A percentile compares a stretch with the other conserved stretches of the same genome.
These are phyloP conservation scores for Periophthalmus magnuspinnatus DNA, from an alignment of 2,797 vertebrate genomes.

Conservation along the genomic window DNA sequence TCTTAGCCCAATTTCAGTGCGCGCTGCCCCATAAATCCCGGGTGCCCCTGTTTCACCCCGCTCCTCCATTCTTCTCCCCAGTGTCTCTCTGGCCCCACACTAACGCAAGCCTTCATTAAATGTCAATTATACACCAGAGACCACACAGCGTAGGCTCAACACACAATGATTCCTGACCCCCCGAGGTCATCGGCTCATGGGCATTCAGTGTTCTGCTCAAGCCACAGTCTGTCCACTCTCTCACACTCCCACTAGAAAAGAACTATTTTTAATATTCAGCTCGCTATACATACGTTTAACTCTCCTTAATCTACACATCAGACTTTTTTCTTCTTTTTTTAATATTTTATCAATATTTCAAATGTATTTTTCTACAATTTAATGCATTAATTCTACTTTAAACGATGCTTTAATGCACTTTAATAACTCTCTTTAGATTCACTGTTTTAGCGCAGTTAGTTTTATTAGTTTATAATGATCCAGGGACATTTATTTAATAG, in stretches of 20 bases:
- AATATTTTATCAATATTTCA: background rate
- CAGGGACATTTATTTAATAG: background rate
- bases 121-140: slow-evolving; percentile 82
- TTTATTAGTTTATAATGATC: background rate
- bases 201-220: slow-evolving; percentile 53
- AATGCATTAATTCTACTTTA: no score
- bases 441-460: background rate
- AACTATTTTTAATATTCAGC: background rate
- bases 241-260: slow-evolving; percentile 3
- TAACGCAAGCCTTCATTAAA: slow-evolving; percentile 80
- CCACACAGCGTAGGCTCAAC: slow-evolving; percentile 70
- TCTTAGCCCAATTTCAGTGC: slow-evolving; percentile 12
- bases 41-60: slow-evolving; percentile 24
- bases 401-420: no score
- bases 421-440: no score
- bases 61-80: slow-evolving; percentile 56
- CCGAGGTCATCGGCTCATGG: slow-evolving; percentile 75
- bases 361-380: no score
- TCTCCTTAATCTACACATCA: background rate
- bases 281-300: background rate
- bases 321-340: background rate
- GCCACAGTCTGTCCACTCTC: slow-evolving; percentile 55
- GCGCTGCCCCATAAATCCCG: slow-evolving; percentile 14
- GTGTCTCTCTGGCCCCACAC: slow-evolving; percentile 63
- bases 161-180: slow-evolving; percentile 79